A percentile compares a stretch with the other conserved stretches of the same genome.
Evolutionary conservation across 2,888 invertebrate species (phyloP).

Genomic region (Diaperis boleti): DNA sequence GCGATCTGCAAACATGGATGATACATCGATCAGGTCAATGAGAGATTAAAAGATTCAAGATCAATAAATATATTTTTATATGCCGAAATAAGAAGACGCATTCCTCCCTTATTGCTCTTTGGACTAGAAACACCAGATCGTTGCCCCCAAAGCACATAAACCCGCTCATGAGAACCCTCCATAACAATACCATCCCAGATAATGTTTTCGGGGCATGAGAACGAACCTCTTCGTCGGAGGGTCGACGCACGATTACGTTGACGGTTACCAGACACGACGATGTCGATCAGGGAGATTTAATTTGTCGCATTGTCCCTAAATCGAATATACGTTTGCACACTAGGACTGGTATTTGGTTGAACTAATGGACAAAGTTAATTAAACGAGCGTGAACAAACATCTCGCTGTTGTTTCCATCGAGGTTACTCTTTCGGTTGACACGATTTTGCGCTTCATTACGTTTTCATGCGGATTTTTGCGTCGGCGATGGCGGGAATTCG

Average conservation of each 20-base stretch:
- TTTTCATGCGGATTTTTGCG: background rate
- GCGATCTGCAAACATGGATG: too few species aligned
- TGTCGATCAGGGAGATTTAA: too few species aligned
- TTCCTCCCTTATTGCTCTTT: too few species aligned
- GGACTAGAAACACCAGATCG: too few species aligned
- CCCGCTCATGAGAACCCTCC: constrained; percentile 12
- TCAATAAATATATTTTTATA: too few species aligned
- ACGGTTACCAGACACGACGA: background rate
- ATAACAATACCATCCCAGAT: constrained; percentile 3
- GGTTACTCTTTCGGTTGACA: constrained; percentile 7
- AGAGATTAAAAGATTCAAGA: too few species aligned
- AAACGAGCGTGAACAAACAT: constrained; percentile 25
- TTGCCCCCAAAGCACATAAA: too few species aligned
- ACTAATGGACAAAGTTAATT: constrained; percentile 24
- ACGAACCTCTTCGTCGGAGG: background rate
- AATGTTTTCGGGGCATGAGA: constrained; percentile 2
- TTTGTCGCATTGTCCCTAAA: constrained; percentile 13
- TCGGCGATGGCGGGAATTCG: background rate
- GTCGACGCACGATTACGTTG: background rate
- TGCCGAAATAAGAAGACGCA: too few species aligned
- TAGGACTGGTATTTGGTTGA: constrained; percentile 15
- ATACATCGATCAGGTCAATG: too few species aligned
- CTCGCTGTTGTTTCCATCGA: constrained; percentile 4
- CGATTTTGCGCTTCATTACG: constrained; percentile 22
- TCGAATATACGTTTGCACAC: background rate